Evolutionary conservation across 2,113 vertebrate genomes (phyloP).

Genomic region (Antigone vipio): DNA sequence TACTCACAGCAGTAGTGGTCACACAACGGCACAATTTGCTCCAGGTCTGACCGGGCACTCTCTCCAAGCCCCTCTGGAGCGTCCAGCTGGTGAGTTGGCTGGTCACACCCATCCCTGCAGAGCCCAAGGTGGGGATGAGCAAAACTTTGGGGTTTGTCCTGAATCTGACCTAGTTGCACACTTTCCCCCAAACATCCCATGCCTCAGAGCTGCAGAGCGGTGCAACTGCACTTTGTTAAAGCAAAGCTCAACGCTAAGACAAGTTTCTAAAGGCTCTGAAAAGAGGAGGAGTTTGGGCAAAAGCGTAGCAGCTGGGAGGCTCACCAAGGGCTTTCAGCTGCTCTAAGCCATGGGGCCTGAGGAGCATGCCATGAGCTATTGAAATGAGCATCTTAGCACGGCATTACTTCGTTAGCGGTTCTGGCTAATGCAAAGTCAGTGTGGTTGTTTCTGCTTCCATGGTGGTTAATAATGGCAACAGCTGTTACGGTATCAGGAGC

Average conservation of each 20-base stretch:
- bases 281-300: not conserved
- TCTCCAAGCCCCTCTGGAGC: not conserved
- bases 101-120: fast-evolving
- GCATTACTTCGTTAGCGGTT: not conserved
- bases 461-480: not conserved
- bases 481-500: fast-evolving
- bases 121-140: not conserved
- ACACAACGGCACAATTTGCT: not conserved
- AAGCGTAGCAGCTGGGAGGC: not conserved
- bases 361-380: not conserved
- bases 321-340: not conserved
- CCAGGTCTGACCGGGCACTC: not conserved
- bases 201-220: fast-evolving
- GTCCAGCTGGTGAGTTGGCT: too few species aligned
- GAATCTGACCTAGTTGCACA: not conserved
- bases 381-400: not conserved
- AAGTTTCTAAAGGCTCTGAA: not conserved
- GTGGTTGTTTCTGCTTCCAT: not conserved
- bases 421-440: not conserved
- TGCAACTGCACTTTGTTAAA: fast-evolving
- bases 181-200: not conserved
- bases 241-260: fast-evolving
- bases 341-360: not conserved
- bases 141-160: not conserved
- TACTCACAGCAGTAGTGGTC: not conserved